Evolutionary conservation across 2,797 vertebrate genomes (phyloP).

Genomic region (Menidia menidia): DNA sequence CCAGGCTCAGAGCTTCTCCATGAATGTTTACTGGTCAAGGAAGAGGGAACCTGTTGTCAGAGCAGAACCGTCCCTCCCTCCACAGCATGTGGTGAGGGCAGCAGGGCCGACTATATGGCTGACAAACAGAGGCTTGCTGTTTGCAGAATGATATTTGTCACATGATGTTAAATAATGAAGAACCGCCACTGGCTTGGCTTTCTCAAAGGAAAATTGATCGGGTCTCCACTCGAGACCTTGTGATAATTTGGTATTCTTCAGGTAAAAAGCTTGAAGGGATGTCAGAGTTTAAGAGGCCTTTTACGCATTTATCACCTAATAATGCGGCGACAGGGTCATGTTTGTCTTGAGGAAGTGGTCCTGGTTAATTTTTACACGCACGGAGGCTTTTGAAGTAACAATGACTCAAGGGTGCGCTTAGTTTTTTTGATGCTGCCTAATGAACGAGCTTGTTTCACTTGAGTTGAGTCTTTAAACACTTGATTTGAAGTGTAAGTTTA

Average conservation of each 20-base stretch:
- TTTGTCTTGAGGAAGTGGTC: constrained; percentile 21
- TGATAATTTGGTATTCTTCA: constrained; percentile 9
- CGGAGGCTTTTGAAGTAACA: constrained; percentile 48
- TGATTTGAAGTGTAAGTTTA: constrained; percentile 34
- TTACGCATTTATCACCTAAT: constrained; percentile 4
- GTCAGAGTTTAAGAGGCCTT: not conserved
- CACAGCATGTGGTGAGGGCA: constrained; percentile 18
- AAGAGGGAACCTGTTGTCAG: constrained; percentile 22
- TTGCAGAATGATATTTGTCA: constrained; percentile 43
- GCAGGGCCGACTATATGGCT: constrained; percentile 20
- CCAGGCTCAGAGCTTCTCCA: constrained; percentile 1
- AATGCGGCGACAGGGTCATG: constrained; percentile 10
- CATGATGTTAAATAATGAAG: constrained; percentile 32
- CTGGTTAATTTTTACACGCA: constrained; percentile 45
- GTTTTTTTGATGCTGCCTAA: constrained; percentile 60
- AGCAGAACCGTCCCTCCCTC: constrained; percentile 27
- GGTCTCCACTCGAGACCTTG: not conserved
- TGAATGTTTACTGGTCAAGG: constrained; percentile 20
- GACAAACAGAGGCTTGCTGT: constrained; percentile 58
- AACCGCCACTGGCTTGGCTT: constrained; percentile 6
- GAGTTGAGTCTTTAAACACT: constrained; percentile 41
- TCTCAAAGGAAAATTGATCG: constrained; percentile 9
- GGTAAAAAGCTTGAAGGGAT: constrained; percentile 5
- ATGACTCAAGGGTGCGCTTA: constrained; percentile 45
- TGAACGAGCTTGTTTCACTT: constrained; percentile 55